Percentiles rank a stretch among this genome's conserved stretches.
Conservation (phyloP, 2,113 vertebrate genomes). For the Myotis davidii region DNA sequence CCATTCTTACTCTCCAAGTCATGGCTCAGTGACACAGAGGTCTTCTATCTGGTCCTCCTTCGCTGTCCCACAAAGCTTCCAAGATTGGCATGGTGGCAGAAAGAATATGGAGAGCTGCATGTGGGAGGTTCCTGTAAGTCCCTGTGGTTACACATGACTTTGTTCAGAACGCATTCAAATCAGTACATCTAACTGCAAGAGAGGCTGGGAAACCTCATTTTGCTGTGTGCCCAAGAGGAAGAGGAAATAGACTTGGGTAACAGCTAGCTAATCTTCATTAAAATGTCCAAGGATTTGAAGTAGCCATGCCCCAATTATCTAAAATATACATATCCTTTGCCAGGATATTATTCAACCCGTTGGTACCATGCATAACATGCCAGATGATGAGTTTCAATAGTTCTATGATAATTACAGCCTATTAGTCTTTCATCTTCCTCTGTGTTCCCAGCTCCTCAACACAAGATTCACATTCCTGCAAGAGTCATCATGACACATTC, state of each 20-base stretch:
- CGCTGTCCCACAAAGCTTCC: not conserved
- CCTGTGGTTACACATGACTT: not conserved
- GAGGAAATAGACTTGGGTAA: not conserved
- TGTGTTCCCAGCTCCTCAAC: not conserved
- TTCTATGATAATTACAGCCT: not conserved
- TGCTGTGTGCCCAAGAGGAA: not conserved
- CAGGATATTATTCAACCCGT: not conserved
- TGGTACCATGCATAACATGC: not conserved
- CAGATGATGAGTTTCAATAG: not conserved
- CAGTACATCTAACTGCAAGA: not conserved
- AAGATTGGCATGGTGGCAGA: not conserved
- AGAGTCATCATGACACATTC: not conserved
- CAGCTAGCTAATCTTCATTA: not conserved
- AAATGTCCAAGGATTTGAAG: not conserved
- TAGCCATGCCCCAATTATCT: not conserved
- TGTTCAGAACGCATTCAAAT: not conserved
- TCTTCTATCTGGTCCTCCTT: not conserved
- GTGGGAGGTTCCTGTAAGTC: not conserved
- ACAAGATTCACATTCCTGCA: not conserved
- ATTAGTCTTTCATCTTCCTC: conserved; percentile 2
- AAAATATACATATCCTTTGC: conserved; percentile 16
- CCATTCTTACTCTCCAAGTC: not conserved
- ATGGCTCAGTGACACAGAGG: not conserved
- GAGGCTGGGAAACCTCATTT: not conserved
- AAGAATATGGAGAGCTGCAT: not conserved